These are phyloP conservation scores for Nibea coibor DNA, from an alignment of 2,113 vertebrate species.

Conservation along the genomic window DNA sequence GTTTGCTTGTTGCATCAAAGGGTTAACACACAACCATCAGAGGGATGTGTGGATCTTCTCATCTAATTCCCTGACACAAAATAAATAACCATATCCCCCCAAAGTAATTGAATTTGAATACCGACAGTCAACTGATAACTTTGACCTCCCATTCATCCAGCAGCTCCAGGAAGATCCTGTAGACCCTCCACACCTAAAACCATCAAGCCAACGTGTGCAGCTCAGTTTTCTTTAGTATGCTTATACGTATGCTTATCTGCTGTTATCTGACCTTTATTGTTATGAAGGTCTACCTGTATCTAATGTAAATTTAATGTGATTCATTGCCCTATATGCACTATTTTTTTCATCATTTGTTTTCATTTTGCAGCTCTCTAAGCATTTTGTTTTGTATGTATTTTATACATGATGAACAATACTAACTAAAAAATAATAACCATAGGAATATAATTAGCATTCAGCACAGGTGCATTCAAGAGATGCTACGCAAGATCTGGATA, in stretches of 20 bases:
- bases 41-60: not conserved
- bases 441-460: conserved; percentile 39
- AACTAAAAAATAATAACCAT: conserved; percentile 16
- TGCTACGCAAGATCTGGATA: not conserved
- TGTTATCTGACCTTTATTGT: conserved; percentile 16
- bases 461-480: conserved; percentile 38
- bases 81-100: not conserved
- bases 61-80: not conserved
- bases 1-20: too few relatives aligned
- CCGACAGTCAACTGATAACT: not conserved
- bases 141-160: not conserved
- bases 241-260: not conserved
- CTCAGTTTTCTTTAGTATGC: not conserved
- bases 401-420: not conserved
- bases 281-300: not conserved
- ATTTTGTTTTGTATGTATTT: conserved; percentile 10
- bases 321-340: not conserved
- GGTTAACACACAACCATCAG: too few relatives aligned
- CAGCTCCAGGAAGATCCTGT: not conserved
- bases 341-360: too few relatives aligned
- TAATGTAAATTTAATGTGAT: conserved; percentile 20
- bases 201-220: not conserved
- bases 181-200: not conserved
- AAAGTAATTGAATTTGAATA: not conserved
- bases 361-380: not conserved